Percentiles rank a stretch among this genome's conserved stretches.
Conservation (phyloP, 2,888 invertebrate species). For the Ecliptopera silaceata region DNA sequence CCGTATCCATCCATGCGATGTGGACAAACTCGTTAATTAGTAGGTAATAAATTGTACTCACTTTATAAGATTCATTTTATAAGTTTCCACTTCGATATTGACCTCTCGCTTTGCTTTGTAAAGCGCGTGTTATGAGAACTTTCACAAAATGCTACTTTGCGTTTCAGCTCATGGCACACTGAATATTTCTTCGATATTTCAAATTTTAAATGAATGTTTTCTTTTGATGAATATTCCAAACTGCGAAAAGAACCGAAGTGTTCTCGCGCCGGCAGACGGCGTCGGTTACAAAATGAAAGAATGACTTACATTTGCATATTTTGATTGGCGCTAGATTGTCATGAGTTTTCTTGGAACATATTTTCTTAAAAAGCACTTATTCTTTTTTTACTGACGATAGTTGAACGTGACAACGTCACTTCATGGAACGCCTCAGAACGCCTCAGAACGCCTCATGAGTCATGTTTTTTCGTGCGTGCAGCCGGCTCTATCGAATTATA, state of each 20-base stretch:
- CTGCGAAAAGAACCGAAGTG: not conserved
- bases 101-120: too few species aligned
- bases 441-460: too few species aligned
- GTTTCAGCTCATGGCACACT: too few species aligned
- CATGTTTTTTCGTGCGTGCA: too few species aligned
- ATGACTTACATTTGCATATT: constrained; percentile 25
- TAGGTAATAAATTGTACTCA: not conserved
- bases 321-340: constrained; percentile 19
- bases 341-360: constrained; percentile 7
- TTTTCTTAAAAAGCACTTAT: not conserved
- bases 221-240: constrained; percentile 11
- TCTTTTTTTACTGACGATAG: not conserved
- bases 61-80: too few species aligned
- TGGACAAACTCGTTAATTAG: not conserved
- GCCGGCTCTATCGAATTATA: too few species aligned
- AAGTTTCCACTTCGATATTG: too few species aligned
- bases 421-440: too few species aligned
- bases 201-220: not conserved
- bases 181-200: not conserved
- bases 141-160: too few species aligned
- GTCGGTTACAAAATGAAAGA: constrained; percentile 20
- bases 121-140: too few species aligned
- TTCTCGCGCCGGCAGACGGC: not conserved
- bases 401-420: too few species aligned
- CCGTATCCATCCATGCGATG: not conserved